Conservation (phyloP, 2,113 vertebrate species). For the Nipponia nippon region DNA sequence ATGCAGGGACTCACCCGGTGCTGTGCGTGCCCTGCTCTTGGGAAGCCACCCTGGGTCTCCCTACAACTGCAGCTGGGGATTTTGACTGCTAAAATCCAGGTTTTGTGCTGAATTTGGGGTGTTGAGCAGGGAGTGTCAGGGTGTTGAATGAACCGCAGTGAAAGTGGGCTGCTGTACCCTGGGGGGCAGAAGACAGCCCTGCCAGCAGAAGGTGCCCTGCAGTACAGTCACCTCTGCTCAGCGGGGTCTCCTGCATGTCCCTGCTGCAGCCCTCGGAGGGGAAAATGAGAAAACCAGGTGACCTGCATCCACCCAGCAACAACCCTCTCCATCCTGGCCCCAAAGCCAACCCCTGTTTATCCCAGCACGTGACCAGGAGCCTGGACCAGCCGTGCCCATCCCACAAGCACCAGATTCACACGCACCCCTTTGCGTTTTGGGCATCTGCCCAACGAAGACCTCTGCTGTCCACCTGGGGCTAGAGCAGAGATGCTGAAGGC, state of each 20-base stretch:
- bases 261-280: background rate
- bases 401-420: background rate
- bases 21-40: background rate
- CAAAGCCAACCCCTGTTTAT: background rate
- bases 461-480: background rate
- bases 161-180: background rate
- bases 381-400: background rate
- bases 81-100: background rate
- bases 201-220: background rate
- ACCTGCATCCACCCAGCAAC: background rate
- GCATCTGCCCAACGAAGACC: background rate
- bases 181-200: background rate
- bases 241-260: background rate
- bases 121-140: background rate
- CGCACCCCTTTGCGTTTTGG: rapidly evolving
- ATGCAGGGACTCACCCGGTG: too few relatives aligned
- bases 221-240: background rate
- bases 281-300: background rate
- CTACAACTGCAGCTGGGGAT: background rate
- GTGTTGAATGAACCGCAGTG: background rate
- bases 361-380: rapidly evolving
- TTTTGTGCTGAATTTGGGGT: background rate
- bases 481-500: background rate
- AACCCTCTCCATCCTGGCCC: background rate
- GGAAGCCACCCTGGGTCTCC: background rate